Evolutionary conservation across 1,140 invertebrate genomes (phyloP).

Genomic region (Euwallacea similis): DNA sequence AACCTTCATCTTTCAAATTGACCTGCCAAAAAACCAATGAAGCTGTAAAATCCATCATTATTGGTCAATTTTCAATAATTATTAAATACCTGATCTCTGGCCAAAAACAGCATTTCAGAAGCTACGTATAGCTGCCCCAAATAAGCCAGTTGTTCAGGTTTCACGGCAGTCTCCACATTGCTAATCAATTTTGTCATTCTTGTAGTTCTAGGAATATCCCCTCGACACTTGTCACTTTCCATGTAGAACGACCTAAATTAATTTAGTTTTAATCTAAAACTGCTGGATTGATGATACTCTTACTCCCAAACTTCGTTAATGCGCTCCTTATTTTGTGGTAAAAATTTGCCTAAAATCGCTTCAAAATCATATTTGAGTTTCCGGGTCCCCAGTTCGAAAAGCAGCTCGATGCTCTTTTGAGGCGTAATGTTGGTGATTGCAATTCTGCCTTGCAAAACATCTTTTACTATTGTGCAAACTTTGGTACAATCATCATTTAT

Average conservation of each 20-base stretch:
- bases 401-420: slow-evolving; percentile 27
- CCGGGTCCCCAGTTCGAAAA: slow-evolving; percentile 35
- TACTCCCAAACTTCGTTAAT: slow-evolving; percentile 36
- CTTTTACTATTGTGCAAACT: slow-evolving; percentile 30
- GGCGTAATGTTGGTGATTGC: slow-evolving; percentile 18
- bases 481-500: slow-evolving; percentile 22
- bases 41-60: too few relatives aligned
- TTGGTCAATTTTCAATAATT: too few relatives aligned
- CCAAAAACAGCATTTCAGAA: slow-evolving; percentile 30
- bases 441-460: slow-evolving; percentile 30
- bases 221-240: neutral
- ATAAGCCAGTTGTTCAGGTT: slow-evolving; percentile 25
- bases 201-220: slow-evolving; percentile 2
- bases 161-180: neutral
- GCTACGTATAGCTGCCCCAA: slow-evolving; percentile 30
- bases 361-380: slow-evolving; percentile 39
- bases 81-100: slow-evolving; percentile 22
- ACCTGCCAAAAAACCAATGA: too few relatives aligned
- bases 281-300: neutral
- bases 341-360: slow-evolving; percentile 26
- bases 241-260: slow-evolving; percentile 1
- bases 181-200: neutral
- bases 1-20: too few relatives aligned
- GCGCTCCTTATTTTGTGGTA: neutral
- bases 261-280: too few relatives aligned